phyloP scores from a whole-genome alignment of 2,797 vertebrate genomes.

The Pelodytes ibericus region DNA sequence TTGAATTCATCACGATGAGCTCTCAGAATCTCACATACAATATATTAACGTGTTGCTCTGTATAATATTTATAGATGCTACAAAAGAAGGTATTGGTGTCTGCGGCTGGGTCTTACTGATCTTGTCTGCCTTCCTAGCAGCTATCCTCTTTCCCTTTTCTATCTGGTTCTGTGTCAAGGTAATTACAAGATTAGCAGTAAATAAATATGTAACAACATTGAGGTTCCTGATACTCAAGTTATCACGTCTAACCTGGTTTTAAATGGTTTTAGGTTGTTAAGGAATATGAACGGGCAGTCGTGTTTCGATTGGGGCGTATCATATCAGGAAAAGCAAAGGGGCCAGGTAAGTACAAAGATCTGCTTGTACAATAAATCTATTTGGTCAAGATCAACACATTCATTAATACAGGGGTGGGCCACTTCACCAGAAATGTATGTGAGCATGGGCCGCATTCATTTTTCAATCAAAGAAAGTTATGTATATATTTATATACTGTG shows the following conservation, averaged over 20 bases:
- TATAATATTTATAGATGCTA: slow-evolving; percentile 67
- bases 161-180: slow-evolving; percentile 88
- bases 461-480: too few relatives aligned
- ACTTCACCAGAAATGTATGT: too few relatives aligned
- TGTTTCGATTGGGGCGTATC: slow-evolving; percentile 70
- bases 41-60: background rate
- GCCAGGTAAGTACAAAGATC: slow-evolving; percentile 72
- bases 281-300: slow-evolving; percentile 72
- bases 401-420: too few relatives aligned
- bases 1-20: background rate
- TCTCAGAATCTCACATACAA: background rate
- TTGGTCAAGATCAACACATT: too few relatives aligned
- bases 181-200: slow-evolving; percentile 43
- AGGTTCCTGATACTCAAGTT: background rate
- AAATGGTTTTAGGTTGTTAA: slow-evolving; percentile 67
- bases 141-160: slow-evolving; percentile 79
- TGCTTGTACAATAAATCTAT: too few relatives aligned
- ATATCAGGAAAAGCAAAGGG: slow-evolving; percentile 69
- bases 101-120: slow-evolving; percentile 80
- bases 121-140: slow-evolving; percentile 74
- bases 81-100: slow-evolving; percentile 68
- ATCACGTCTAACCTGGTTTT: slow-evolving; percentile 10
- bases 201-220: background rate
- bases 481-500: too few relatives aligned
- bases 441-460: too few relatives aligned